Conservation (phyloP, 2,113 vertebrate species). For the Cyrtonyx montezumae region DNA sequence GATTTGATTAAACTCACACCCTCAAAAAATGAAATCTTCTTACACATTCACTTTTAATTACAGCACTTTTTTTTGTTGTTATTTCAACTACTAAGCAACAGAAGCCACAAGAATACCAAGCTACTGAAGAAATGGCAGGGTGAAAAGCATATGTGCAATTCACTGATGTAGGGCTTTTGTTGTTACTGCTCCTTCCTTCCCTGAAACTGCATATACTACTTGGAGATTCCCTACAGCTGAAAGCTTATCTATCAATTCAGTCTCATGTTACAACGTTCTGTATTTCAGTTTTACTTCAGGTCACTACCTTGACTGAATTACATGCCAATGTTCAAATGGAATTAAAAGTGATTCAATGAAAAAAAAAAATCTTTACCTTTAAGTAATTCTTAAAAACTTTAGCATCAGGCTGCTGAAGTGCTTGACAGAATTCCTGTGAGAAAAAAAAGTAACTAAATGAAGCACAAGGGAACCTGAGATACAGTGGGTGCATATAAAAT, state of each 20-base stretch:
- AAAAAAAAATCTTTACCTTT: slow-evolving; percentile 83
- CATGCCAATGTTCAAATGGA: neutral
- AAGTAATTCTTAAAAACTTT: slow-evolving; percentile 99
- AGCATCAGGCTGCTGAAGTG: slow-evolving; percentile 94
- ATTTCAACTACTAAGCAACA: neutral
- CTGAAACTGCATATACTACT: neutral
- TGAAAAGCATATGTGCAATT: neutral
- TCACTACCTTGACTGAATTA: neutral
- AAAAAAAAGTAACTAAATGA: neutral
- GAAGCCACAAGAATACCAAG: neutral
- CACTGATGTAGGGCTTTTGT: neutral
- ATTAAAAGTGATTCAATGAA: neutral
- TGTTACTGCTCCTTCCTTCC: neutral
- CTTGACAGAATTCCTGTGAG: slow-evolving; percentile 92
- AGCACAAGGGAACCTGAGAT: neutral
- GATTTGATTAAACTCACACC: neutral
- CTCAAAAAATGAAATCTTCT: neutral
- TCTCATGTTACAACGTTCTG: neutral
- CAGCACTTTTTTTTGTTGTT: neutral
- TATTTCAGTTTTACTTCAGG: neutral
- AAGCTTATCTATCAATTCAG: neutral
- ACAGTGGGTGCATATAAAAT: neutral
- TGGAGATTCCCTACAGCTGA: neutral
- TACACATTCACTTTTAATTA: neutral
- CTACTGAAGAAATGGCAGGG: neutral